These are phyloP conservation scores for Parasteatoda lunata DNA, from an alignment of 2,888 invertebrate species.

Conservation along the genomic window DNA sequence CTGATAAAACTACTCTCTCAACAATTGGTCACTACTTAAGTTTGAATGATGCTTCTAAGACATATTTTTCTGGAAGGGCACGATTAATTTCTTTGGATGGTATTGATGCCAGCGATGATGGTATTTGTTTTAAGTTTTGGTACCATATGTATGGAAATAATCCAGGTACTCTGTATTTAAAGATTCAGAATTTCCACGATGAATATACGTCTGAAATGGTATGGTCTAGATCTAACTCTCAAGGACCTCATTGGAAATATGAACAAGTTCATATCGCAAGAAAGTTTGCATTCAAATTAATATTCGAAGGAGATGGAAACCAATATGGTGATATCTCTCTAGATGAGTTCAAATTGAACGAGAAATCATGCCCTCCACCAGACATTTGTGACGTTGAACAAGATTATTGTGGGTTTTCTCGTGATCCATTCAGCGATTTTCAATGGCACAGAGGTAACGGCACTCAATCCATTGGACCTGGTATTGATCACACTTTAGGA, in stretches of 20 bases:
- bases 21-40: conserved; percentile 61
- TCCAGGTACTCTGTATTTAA: conserved; percentile 41
- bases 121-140: conserved; percentile 68
- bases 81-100: conserved; percentile 37
- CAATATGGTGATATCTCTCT: conserved; percentile 58
- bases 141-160: conserved; percentile 68
- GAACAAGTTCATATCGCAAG: conserved; percentile 57
- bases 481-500: conserved; percentile 65
- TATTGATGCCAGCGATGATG: conserved; percentile 21
- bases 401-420: conserved; percentile 63
- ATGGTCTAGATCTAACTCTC: conserved; percentile 48
- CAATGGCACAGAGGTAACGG: conserved; percentile 60
- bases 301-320: conserved; percentile 54
- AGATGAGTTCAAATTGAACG: conserved; percentile 59
- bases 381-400: conserved; percentile 67
- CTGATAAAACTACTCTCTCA: conserved; percentile 60
- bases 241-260: conserved; percentile 67
- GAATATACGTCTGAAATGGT: conserved; percentile 34
- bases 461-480: conserved; percentile 48
- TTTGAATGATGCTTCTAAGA: conserved; percentile 20
- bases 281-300: conserved; percentile 36
- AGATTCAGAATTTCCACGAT: conserved; percentile 41
- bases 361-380: conserved; percentile 52
- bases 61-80: conserved; percentile 7
- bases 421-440: conserved; percentile 54